These are phyloP conservation scores for Drosophila nigrodunni DNA, from an alignment of 1,140 invertebrate species.

Conservation along the genomic window DNA sequence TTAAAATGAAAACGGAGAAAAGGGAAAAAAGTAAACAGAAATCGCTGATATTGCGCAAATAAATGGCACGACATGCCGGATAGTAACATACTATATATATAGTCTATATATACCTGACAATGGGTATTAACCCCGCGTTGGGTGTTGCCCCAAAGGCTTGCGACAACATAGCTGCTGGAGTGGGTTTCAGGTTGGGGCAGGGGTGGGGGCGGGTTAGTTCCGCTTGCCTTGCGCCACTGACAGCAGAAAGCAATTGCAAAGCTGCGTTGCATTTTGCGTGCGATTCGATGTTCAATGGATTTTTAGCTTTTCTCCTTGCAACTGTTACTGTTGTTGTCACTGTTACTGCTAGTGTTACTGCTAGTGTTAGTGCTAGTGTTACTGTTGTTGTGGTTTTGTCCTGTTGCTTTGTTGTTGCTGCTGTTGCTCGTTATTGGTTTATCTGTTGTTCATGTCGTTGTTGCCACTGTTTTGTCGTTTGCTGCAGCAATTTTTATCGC, in stretches of 20 bases:
- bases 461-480: conserved; percentile 34
- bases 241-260: conserved; percentile 49
- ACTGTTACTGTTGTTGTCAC: conserved; percentile 6
- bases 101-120: conserved; percentile 46
- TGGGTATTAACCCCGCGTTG: conserved; percentile 57
- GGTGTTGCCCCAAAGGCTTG: not conserved
- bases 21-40: conserved; percentile 19
- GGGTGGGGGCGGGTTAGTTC: conserved; percentile 2
- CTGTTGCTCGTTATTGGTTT: conserved; percentile 40
- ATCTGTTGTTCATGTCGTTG: conserved; percentile 43
- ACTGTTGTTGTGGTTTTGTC: conserved; percentile 21
- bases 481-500: conserved; percentile 57
- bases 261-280: conserved; percentile 63
- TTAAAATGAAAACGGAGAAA: conserved; percentile 10
- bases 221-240: conserved; percentile 11
- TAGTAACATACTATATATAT: conserved; percentile 10
- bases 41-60: conserved; percentile 60
- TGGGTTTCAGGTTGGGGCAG: too few species aligned
- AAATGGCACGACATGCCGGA: conserved; percentile 50
- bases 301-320: conserved; percentile 36
- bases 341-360: conserved; percentile 34
- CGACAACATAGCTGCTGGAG: not conserved
- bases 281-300: conserved; percentile 50
- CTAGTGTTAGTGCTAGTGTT: conserved; percentile 37
- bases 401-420: conserved; percentile 29